A percentile compares a stretch with the other conserved stretches of the same genome.
Conservation (phyloP, 2,113 vertebrate genomes). For the Sterna hirundo region DNA sequence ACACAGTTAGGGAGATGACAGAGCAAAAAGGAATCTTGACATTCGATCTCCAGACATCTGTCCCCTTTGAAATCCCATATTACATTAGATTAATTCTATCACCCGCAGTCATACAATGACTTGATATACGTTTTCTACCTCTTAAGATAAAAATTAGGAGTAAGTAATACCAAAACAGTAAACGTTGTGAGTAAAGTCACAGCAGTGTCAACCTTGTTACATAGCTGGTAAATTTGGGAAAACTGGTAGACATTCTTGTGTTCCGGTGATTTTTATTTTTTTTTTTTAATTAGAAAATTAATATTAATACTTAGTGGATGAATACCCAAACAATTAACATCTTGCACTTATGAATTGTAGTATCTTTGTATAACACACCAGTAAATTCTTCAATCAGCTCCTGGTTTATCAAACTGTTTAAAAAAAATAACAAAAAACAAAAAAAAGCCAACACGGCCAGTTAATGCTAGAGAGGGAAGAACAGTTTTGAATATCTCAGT, state of each 20-base stretch:
- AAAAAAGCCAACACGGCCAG: rapidly evolving
- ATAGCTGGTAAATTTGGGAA: neutral
- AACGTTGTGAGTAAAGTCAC: neutral
- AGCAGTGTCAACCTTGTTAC: neutral
- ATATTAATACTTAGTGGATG: neutral
- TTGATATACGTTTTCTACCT: neutral
- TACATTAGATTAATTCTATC: neutral
- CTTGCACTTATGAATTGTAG: neutral
- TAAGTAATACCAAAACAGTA: neutral
- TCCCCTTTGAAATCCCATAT: neutral
- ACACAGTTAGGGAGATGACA: neutral
- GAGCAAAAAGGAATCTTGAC: slow-evolving; percentile 16
- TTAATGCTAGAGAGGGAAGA: neutral
- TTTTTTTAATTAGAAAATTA: neutral
- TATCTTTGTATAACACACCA: neutral
- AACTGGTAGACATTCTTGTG: neutral
- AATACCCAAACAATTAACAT: neutral
- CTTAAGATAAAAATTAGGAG: neutral
- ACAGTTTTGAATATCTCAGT: neutral
- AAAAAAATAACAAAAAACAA: neutral
- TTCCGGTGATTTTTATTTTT: neutral
- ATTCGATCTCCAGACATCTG: neutral
- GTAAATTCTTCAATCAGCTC: neutral
- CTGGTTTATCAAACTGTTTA: neutral
- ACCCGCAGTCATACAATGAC: neutral